These are phyloP conservation scores for Drosophila tripunctata DNA, from an alignment of 2,888 invertebrate species.

Conservation along the genomic window DNA sequence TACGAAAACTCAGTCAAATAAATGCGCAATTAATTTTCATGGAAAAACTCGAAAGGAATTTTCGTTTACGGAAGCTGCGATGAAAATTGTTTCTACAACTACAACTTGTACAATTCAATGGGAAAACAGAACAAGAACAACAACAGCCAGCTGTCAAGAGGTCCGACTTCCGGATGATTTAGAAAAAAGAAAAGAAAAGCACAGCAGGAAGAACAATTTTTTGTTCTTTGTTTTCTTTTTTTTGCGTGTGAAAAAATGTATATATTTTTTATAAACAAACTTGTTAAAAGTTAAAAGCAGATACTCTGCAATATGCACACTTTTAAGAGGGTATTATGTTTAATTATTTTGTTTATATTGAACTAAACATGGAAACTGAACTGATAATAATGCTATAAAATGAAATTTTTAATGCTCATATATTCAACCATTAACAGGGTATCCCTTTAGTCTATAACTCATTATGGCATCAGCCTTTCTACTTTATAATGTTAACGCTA, in stretches of 20 bases:
- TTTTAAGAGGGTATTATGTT: not conserved
- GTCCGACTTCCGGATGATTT: slow-evolving; percentile 21
- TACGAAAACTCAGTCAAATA: slow-evolving; percentile 68
- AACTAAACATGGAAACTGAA: too few relatives aligned
- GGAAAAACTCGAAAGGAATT: slow-evolving; percentile 58
- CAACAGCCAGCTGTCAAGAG: slow-evolving; percentile 22
- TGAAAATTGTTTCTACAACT: slow-evolving; percentile 59
- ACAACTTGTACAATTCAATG: slow-evolving; percentile 54
- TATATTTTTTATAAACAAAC: slow-evolving; percentile 20
- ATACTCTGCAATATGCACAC: not conserved
- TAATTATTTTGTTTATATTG: not conserved
- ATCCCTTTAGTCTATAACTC: not conserved
- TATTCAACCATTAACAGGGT: not conserved
- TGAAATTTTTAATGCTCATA: too few relatives aligned
- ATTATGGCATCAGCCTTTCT: not conserved
- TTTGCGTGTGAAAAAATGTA: slow-evolving; percentile 62
- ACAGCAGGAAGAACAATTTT: slow-evolving; percentile 16
- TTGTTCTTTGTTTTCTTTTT: slow-evolving; percentile 3
- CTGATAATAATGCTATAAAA: too few relatives aligned
- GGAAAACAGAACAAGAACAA: slow-evolving; percentile 42
- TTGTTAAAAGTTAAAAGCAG: not conserved
- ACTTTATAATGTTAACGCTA: slow-evolving; percentile 12
- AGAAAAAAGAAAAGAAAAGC: slow-evolving; percentile 25
- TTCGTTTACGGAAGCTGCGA: slow-evolving; percentile 27
- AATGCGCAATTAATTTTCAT: slow-evolving; percentile 78